phyloP scores from a whole-genome alignment of 2,888 invertebrate genomes.

The Ichneumoninae sp. region DNA sequence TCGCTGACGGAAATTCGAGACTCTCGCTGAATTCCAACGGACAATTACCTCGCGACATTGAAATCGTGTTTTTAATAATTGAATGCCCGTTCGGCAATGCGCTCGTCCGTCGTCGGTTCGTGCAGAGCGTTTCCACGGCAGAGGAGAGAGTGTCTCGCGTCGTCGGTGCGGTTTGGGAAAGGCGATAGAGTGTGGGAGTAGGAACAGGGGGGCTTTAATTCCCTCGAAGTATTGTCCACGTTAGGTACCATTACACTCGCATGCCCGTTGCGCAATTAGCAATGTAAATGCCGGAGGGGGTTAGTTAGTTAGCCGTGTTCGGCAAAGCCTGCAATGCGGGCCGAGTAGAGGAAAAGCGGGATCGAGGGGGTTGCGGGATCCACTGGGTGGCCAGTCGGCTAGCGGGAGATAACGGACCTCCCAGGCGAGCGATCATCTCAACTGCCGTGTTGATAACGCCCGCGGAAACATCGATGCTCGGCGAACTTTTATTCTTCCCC shows the following conservation, averaged over 20 bases:
- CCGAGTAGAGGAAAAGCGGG: conserved; percentile 24
- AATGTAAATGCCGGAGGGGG: conserved; percentile 83
- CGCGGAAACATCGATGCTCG: conserved; percentile 76
- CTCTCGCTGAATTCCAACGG: conserved; percentile 4
- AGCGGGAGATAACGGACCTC: conserved; percentile 83
- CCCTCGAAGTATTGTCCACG: conserved; percentile 81
- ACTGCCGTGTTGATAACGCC: conserved; percentile 77
- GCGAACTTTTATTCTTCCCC: conserved; percentile 65
- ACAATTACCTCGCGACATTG: neutral
- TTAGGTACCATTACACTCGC: conserved; percentile 81
- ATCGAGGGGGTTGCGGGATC: conserved; percentile 20
- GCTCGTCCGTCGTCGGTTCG: neutral
- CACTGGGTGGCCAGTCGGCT: conserved; percentile 66
- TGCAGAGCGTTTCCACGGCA: conserved; percentile 35
- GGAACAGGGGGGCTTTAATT: conserved; percentile 75
- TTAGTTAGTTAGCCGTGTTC: conserved; percentile 83
- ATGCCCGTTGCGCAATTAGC: conserved; percentile 83
- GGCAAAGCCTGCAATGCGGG: conserved; percentile 73
- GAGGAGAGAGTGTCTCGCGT: conserved; percentile 30
- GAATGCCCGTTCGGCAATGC: conserved; percentile 58
- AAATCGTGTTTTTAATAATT: conserved; percentile 37
- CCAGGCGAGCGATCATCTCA: conserved; percentile 82
- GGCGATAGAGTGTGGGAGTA: conserved; percentile 34
- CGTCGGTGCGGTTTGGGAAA: conserved; percentile 39
- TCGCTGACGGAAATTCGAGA: conserved; percentile 2